These are phyloP conservation scores for Callionymus lyra DNA, from an alignment of 2,113 vertebrate genomes.

Conservation along the genomic window DNA sequence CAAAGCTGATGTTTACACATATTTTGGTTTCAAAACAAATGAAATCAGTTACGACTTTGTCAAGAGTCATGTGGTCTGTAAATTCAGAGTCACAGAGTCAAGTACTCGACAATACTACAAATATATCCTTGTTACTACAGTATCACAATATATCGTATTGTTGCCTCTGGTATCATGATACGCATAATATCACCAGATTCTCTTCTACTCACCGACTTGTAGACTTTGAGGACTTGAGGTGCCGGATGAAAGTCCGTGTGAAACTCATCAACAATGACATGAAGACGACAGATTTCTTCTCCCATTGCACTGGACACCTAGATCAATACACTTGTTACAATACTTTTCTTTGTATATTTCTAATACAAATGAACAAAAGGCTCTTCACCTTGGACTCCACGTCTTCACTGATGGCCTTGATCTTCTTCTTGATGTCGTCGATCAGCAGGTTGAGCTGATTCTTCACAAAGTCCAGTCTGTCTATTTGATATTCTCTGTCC, in stretches of 20 bases:
- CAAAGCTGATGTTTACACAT: no score
- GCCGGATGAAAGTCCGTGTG: slow-evolving; percentile 85
- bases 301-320: slow-evolving; percentile 93
- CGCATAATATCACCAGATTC: no score
- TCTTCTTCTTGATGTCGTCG: slow-evolving; percentile 85
- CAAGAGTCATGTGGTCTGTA: no score
- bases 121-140: no score
- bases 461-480: slow-evolving; percentile 82
- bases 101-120: no score
- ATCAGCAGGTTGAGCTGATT: slow-evolving; percentile 85
- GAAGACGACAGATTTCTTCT: slow-evolving; percentile 93
- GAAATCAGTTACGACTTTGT: no score
- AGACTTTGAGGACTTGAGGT: slow-evolving; percentile 79
- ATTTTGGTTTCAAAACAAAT: no score
- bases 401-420: slow-evolving; percentile 81
- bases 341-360: not conserved
- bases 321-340: not conserved
- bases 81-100: no score
- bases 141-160: no score
- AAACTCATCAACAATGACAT: slow-evolving; percentile 89
- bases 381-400: slow-evolving; percentile 79
- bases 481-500: slow-evolving; percentile 82
- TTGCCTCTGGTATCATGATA: no score
- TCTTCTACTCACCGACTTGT: slow-evolving; percentile 81
- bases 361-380: not conserved